Evolutionary conservation across 2,888 invertebrate genomes (phyloP).

Genomic region (Nephrotoma appendiculata): DNA sequence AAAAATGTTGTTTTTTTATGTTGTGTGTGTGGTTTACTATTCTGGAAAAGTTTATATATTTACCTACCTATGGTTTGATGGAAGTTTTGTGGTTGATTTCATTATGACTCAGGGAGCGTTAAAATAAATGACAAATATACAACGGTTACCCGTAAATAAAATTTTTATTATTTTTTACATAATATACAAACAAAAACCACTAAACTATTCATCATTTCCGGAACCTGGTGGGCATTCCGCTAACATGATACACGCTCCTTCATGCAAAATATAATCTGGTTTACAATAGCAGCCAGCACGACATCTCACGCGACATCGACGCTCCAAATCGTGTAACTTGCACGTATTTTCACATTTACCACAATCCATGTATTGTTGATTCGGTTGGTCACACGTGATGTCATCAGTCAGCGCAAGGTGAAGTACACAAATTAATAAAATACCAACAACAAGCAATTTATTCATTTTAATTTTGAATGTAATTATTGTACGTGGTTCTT

Average conservation of each 20-base stretch:
- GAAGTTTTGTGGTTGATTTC: too few species aligned
- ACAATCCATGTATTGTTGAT: not conserved
- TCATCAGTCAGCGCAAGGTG: not conserved
- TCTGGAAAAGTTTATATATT: not conserved
- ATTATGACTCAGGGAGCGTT: too few species aligned
- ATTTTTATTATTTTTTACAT: too few species aligned
- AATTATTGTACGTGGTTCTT: too few species aligned
- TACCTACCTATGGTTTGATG: too few species aligned
- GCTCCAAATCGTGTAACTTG: not conserved
- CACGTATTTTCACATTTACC: not conserved
- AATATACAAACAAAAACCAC: too few species aligned
- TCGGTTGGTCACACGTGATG: not conserved
- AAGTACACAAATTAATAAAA: not conserved
- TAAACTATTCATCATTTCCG: not conserved
- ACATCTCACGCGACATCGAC: not conserved
- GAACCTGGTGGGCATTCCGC: not conserved
- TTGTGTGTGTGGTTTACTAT: not conserved
- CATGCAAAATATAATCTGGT: not conserved
- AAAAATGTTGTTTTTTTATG: too few species aligned
- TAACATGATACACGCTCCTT: not conserved
- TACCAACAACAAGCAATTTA: not conserved
- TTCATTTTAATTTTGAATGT: not conserved
- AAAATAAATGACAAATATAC: too few species aligned
- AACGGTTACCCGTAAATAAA: too few species aligned
- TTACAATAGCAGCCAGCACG: too few species aligned